Percentiles rank a stretch among this genome's conserved stretches.
These are phyloP conservation scores for Stenodera caucasica DNA, from an alignment of 2,888 invertebrate genomes.

Conservation along the genomic window DNA sequence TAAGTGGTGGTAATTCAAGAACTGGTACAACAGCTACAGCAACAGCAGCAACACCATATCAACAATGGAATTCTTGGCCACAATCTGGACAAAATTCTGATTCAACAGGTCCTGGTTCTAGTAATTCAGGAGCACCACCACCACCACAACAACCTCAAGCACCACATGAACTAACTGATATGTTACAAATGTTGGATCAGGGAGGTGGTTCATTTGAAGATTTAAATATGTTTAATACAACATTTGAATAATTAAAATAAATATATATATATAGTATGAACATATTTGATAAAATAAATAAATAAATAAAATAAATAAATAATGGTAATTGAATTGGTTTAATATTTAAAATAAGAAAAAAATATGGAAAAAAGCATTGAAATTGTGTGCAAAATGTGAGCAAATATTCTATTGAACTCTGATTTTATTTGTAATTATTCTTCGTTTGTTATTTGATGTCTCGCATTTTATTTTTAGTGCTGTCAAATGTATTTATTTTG, in stretches of 20 bases:
- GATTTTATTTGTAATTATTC: slow-evolving; percentile 12
- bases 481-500: slow-evolving; percentile 29
- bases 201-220: slow-evolving; percentile 85
- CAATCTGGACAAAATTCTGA: slow-evolving; percentile 47
- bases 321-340: slow-evolving; percentile 8
- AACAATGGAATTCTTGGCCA: slow-evolving; percentile 54
- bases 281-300: neutral
- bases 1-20: slow-evolving; percentile 67
- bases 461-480: slow-evolving; percentile 21
- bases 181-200: slow-evolving; percentile 91
- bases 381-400: slow-evolving; percentile 20
- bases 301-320: slow-evolving; percentile 3
- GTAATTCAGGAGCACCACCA: slow-evolving; percentile 63
- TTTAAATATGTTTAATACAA: slow-evolving; percentile 86
- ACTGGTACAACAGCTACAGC: slow-evolving; percentile 31
- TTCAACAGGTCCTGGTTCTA: slow-evolving; percentile 55
- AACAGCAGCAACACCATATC: slow-evolving; percentile 37
- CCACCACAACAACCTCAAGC: slow-evolving; percentile 57
- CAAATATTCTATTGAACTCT: slow-evolving; percentile 18
- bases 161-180: slow-evolving; percentile 85
- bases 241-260: slow-evolving; percentile 63
- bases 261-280: slow-evolving; percentile 1
- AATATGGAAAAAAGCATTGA: slow-evolving; percentile 3
- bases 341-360: slow-evolving; percentile 2
- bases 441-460: slow-evolving; percentile 27